A percentile compares a stretch with the other conserved stretches of the same genome.
These are phyloP conservation scores for Verasper variegatus DNA, from an alignment of 2,113 vertebrate species.

Conservation along the genomic window DNA sequence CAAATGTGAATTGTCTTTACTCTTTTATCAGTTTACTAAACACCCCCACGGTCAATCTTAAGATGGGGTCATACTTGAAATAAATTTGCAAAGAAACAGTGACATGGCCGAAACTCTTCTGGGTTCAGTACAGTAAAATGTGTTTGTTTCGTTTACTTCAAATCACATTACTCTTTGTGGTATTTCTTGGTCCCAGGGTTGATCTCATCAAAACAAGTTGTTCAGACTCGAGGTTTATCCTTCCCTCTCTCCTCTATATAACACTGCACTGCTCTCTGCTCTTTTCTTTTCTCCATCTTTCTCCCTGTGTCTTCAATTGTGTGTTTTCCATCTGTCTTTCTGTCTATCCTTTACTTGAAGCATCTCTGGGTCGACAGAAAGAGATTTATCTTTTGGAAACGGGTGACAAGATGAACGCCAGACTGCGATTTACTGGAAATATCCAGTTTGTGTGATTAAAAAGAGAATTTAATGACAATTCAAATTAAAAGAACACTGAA, in stretches of 20 bases:
- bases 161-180: neutral
- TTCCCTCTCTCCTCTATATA: conserved; percentile 3
- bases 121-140: neutral
- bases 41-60: conserved; percentile 3
- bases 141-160: neutral
- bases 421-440: conserved; percentile 38
- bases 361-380: conserved; percentile 64
- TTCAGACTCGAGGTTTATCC: neutral
- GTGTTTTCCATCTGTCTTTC: conserved; percentile 28
- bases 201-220: conserved; percentile 1
- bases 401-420: conserved; percentile 29
- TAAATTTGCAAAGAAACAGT: neutral
- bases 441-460: conserved; percentile 53
- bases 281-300: conserved; percentile 6
- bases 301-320: neutral
- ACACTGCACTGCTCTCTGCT: conserved; percentile 18
- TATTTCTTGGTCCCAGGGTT: neutral
- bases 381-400: conserved; percentile 38
- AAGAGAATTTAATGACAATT: conserved; percentile 3
- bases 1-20: conserved; percentile 38
- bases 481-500: conserved; percentile 8
- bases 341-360: conserved; percentile 73
- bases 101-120: neutral
- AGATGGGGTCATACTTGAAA: conserved; percentile 13
- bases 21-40: neutral